phyloP scores from a whole-genome alignment of 2,113 vertebrate genomes.

The Platichthys stellatus region DNA sequence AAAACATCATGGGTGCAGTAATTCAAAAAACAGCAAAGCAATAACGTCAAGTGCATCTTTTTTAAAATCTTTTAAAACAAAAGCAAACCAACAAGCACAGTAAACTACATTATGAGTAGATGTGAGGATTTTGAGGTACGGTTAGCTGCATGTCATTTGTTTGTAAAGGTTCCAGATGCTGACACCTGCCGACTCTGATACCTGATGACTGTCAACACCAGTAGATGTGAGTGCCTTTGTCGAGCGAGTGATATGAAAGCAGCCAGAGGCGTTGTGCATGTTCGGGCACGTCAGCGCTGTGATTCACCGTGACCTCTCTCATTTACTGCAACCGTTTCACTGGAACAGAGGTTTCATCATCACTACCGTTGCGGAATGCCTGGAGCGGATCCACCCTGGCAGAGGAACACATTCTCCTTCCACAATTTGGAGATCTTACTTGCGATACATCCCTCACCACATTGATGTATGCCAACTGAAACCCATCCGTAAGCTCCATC shows the following conservation, averaged over 20 bases:
- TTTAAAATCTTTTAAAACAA: too few relatives aligned
- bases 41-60: too few relatives aligned
- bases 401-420: background rate
- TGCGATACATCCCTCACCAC: background rate
- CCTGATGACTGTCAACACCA: background rate
- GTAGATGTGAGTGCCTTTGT: background rate
- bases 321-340: conserved; percentile 7
- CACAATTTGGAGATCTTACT: background rate
- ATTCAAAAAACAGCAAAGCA: too few relatives aligned
- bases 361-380: conserved; percentile 1
- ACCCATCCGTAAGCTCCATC: background rate
- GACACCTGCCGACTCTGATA: too few relatives aligned
- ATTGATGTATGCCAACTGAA: background rate
- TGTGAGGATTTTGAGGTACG: too few relatives aligned
- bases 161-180: too few relatives aligned
- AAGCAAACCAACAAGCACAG: too few relatives aligned
- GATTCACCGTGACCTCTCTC: conserved; percentile 12
- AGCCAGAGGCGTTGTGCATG: background rate
- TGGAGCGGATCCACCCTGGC: conserved; percentile 13
- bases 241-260: conserved; percentile 19
- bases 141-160: too few relatives aligned
- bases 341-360: conserved; percentile 46
- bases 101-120: too few relatives aligned
- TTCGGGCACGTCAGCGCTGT: background rate
- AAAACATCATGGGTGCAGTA: too few relatives aligned